These are phyloP conservation scores for Etia nguti DNA, from an alignment of 2,113 vertebrate species.

Conservation along the genomic window DNA sequence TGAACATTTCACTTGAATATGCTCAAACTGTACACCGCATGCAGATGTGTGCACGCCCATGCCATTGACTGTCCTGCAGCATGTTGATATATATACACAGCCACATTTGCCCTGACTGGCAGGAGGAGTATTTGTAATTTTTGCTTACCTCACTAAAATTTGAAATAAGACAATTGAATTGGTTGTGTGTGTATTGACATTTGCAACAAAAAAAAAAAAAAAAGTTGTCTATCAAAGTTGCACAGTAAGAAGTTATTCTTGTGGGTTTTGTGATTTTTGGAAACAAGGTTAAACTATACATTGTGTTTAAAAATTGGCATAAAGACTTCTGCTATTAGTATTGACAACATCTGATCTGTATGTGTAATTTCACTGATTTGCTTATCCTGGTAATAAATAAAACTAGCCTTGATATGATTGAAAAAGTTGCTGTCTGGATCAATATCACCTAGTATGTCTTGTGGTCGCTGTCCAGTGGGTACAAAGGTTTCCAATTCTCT, in stretches of 20 bases:
- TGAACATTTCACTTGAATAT: background rate
- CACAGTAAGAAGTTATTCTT: background rate
- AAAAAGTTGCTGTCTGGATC: background rate
- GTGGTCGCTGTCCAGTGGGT: background rate
- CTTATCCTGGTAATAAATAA: background rate
- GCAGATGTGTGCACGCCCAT: rapidly evolving
- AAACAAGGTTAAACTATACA: background rate
- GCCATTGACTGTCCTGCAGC: background rate
- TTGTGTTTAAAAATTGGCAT: background rate
- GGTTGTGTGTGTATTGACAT: background rate
- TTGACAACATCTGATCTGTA: background rate
- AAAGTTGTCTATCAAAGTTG: too few species aligned
- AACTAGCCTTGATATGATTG: background rate
- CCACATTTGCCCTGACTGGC: background rate
- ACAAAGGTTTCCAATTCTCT: background rate
- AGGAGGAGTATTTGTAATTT: background rate
- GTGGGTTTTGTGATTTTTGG: background rate
- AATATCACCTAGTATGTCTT: background rate
- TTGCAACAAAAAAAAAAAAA: too few species aligned
- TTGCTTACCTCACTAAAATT: background rate
- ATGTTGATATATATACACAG: background rate
- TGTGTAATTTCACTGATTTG: background rate
- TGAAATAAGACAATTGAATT: background rate
- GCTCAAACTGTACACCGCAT: background rate
- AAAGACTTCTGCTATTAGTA: background rate